Base-by-base conservation (phyloP, 2,888 invertebrate genomes). In the Apotomis betuletana region DNA sequence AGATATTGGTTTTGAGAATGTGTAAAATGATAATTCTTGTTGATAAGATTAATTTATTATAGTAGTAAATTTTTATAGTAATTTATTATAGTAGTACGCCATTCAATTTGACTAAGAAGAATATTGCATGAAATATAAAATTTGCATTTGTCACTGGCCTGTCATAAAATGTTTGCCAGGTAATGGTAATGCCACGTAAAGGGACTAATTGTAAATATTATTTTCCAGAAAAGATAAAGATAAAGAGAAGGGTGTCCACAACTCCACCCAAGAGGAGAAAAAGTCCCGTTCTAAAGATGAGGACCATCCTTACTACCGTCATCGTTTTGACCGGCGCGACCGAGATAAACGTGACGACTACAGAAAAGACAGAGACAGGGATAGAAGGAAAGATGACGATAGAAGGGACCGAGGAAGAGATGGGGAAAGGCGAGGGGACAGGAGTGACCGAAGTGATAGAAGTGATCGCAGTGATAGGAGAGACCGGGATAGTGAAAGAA, bases 191-290 rank as follows among this genome's bases (percentile, higher is more conserved):
- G 27, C 27, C 27, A 1, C 27, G 27, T 27, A 2, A 27, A 27
- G 27, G 27, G 27, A 27, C 27, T 27, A 27, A 27, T 27, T 27
- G 27, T 27, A 27, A 27, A 27, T 27, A 27, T 55, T 8, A 27
- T 36, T 72, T 84, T 84, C 36, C 82, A 94, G 94, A 78, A 90
- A 85, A 82, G 92, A 92, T 76, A 89, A 90, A 77, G 94, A 94
- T 67, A 94, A 94, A 84, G 95, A 96, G 76, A 95, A 96, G 82
- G 96, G 96, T 41, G 95, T 97, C 0, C 95, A 95, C 84, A 94
- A 96, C 60, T 95, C 96, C 0, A 95, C 96, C 36, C 94, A 95
- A 88, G 94, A 95, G 78, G 91, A 91, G 82, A 92, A 93, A 76
- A 86, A 89, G 79, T 80, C 87, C 58, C 79, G 85, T 67, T 88